These are phyloP conservation scores for Drosophila kepulauana DNA, from an alignment of 1,140 invertebrate species.

Conservation along the genomic window DNA sequence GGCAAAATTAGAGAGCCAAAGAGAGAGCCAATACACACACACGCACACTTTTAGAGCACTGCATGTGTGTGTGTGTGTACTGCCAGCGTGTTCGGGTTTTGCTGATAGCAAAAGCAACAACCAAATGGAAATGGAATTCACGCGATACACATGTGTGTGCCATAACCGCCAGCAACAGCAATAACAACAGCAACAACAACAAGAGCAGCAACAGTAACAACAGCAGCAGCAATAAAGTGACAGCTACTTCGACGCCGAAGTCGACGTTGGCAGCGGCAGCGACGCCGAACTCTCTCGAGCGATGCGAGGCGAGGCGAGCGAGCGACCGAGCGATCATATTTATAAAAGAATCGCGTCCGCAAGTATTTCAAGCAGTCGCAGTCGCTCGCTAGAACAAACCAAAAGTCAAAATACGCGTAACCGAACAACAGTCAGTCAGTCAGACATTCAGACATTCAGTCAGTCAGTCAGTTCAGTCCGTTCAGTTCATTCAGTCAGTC, in stretches of 20 bases:
- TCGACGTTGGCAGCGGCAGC: neutral
- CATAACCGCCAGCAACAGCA: constrained; percentile 11
- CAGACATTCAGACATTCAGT: constrained; percentile 9
- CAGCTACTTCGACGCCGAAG: constrained; percentile 22
- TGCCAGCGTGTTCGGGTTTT: constrained; percentile 68
- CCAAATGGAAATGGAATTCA: constrained; percentile 63
- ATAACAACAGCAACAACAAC: constrained; percentile 15
- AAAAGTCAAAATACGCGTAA: constrained; percentile 41
- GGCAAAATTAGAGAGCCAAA: constrained; percentile 47
- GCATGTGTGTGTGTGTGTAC: constrained; percentile 17
- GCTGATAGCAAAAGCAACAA: constrained; percentile 66
- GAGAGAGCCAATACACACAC: constrained; percentile 40
- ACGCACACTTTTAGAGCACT: neutral
- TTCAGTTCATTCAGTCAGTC: neutral
- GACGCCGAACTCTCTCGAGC: constrained; percentile 39
- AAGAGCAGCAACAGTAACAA: constrained; percentile 19
- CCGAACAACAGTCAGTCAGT: constrained; percentile 3
- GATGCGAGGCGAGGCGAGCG: neutral
- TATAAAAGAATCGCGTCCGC: constrained; percentile 77
- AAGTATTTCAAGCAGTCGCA: constrained; percentile 77
- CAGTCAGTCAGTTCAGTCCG: neutral
- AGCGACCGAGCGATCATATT: constrained; percentile 66
- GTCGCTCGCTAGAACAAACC: constrained; percentile 73
- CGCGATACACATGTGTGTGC: constrained; percentile 73
- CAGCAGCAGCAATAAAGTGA: constrained; percentile 18